A percentile compares a stretch with the other conserved stretches of the same genome.
Conservation (phyloP, 1,140 invertebrate genomes). For the Lutraria rhynchaena region DNA sequence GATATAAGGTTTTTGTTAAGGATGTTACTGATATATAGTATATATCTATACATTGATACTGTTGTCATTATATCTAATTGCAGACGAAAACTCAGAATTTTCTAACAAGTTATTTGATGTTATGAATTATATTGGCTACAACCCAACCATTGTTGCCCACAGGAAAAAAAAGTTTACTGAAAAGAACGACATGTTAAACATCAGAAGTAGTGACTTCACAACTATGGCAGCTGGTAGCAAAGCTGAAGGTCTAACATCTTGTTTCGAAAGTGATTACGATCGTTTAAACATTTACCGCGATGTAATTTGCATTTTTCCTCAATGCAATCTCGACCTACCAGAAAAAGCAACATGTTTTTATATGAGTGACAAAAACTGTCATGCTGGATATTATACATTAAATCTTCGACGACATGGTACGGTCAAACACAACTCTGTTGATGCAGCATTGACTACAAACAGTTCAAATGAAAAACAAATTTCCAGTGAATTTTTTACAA, state of each 20-base stretch:
- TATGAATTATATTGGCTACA: background rate
- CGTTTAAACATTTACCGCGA: background rate
- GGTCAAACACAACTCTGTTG: too few relatives aligned
- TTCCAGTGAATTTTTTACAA: background rate
- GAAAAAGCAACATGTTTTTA: background rate
- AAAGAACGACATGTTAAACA: background rate
- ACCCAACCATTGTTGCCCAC: background rate
- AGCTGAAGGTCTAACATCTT: conserved; percentile 31
- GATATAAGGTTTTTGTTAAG: too few relatives aligned
- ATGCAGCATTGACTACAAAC: background rate
- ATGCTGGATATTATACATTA: background rate
- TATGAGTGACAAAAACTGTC: background rate
- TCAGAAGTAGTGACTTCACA: background rate
- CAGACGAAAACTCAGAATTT: too few relatives aligned
- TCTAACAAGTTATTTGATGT: too few relatives aligned
- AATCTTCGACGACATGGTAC: background rate
- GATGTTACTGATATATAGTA: too few relatives aligned
- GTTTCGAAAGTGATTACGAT: conserved; percentile 45
- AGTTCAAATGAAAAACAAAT: background rate
- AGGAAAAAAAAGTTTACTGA: background rate
- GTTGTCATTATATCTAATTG: too few relatives aligned
- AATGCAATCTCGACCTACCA: background rate
- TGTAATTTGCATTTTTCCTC: background rate
- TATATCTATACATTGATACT: too few relatives aligned
- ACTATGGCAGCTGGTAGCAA: conserved; percentile 22